These are phyloP conservation scores for Nansenia antarctica DNA, from an alignment of 2,113 vertebrate species.

Conservation along the genomic window DNA sequence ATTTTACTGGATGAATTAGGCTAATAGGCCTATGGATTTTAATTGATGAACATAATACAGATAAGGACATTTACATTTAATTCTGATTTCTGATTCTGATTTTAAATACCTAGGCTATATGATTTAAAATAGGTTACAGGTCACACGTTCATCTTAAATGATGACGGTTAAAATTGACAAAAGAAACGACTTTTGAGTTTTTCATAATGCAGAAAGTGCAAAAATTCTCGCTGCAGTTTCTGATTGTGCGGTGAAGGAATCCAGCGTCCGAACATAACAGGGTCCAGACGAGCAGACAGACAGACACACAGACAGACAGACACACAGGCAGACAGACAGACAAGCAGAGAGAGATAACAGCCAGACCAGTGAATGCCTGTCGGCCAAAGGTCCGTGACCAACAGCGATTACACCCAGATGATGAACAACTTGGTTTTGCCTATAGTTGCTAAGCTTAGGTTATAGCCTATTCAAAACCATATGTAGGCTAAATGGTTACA, in stretches of 20 bases:
- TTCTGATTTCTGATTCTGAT: too few relatives aligned
- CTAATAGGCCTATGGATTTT: too few relatives aligned
- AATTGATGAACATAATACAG: too few relatives aligned
- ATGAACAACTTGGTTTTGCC: not conserved
- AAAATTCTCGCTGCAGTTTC: too few relatives aligned
- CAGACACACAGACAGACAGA: slow-evolving; percentile 33
- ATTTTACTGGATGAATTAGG: too few relatives aligned
- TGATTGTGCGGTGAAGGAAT: slow-evolving; percentile 42
- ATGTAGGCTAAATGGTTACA: not conserved
- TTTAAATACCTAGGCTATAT: too few relatives aligned
- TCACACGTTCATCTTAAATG: too few relatives aligned
- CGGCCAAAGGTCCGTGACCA: slow-evolving; percentile 8
- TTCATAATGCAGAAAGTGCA: too few relatives aligned
- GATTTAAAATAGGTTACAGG: too few relatives aligned
- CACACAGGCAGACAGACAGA: not conserved
- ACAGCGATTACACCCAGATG: slow-evolving; percentile 18
- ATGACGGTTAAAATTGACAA: too few relatives aligned
- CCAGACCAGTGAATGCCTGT: slow-evolving; percentile 25
- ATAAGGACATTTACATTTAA: too few relatives aligned
- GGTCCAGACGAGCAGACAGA: slow-evolving; percentile 29
- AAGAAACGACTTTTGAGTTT: too few relatives aligned
- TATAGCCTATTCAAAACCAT: not conserved
- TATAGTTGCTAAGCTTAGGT: not conserved
- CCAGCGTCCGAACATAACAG: slow-evolving; percentile 26
- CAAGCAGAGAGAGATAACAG: not conserved